Evolutionary conservation across 2,113 vertebrate species (phyloP), one percentile per base, ranked within the genome.

Genomic region (Cygnus buccinator): DNA sequence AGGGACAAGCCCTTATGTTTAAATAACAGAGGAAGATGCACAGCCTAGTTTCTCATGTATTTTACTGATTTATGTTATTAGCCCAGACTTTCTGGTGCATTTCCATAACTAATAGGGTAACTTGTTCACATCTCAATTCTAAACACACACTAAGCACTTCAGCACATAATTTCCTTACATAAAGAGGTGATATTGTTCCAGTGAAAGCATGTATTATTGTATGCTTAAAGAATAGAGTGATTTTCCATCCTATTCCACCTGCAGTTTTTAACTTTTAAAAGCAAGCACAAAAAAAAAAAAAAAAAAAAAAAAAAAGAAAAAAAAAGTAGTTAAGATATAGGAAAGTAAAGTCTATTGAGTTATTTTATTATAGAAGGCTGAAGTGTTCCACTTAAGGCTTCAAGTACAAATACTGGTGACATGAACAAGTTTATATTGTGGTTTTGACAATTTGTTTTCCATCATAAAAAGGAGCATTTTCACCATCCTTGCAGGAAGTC

Each of bases 1-100:
- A 87, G 85, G 75, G 63, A 83, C 89, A 93, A 85, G 58, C 23
- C 26, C 29, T 62, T 74, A 41, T 95, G 89, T 89, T 97, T 88
- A 83, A 92, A 85, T 90, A 84, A 71, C 73, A 11, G 3, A 93
- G 67, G 23, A 81, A 83, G 63, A 95, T 66, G 59, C 35, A 65
- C 14, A 80, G 11, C 35, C 28, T 77, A 54, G 31, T 77, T 87
- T 65, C 67, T 67, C 31, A 50, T 84, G 10, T 76, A 63, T 91
- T 90, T 95, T 91, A 75, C 82, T 74, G 44, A 61, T 87, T 81
- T 66, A 11, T 52, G 41, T 65, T 73, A 71, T 65, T 79, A 82
- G 9, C 18, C 39, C 13, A 72, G 73, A 57, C 39, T 85, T 86
- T n/a, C 59, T 58, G 41, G 19, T 86, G 59, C 10, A n/a, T 90